Evolutionary conservation across 2,888 invertebrate species (phyloP).

Genomic region (Hypomecis punctinalis): DNA sequence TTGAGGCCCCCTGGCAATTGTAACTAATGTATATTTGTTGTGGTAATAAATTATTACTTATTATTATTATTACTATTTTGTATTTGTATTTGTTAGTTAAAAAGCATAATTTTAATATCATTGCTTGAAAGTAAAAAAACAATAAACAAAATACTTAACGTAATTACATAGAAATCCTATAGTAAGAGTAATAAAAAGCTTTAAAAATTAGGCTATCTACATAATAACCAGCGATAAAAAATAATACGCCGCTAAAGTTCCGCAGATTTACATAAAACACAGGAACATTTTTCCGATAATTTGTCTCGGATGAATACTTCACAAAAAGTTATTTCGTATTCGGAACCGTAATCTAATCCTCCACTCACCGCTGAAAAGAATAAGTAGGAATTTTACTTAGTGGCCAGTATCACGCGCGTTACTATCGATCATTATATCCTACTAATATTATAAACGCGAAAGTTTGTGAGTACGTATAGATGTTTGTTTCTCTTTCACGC

Average conservation of each 20-base stretch:
- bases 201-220: background rate
- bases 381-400: constrained; percentile 26
- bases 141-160: no score
- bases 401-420: constrained; percentile 1
- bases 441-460: no score
- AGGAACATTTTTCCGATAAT: constrained; percentile 32
- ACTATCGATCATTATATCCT: background rate
- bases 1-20: no score
- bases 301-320: constrained; percentile 34
- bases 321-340: constrained; percentile 34
- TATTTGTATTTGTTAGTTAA: no score
- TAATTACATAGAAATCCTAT: no score
- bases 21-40: no score
- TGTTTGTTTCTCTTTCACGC: no score
- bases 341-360: constrained; percentile 31
- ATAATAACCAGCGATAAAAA: constrained; percentile 4
- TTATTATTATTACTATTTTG: no score
- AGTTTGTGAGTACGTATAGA: no score
- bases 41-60: no score
- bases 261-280: constrained; percentile 31
- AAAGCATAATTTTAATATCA: no score
- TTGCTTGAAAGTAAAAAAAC: no score
- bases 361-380: constrained; percentile 25
- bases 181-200: background rate
- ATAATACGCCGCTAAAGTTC: constrained; percentile 22